phyloP scores from a whole-genome alignment of 2,113 vertebrate genomes.

The Grammomys surdaster region DNA sequence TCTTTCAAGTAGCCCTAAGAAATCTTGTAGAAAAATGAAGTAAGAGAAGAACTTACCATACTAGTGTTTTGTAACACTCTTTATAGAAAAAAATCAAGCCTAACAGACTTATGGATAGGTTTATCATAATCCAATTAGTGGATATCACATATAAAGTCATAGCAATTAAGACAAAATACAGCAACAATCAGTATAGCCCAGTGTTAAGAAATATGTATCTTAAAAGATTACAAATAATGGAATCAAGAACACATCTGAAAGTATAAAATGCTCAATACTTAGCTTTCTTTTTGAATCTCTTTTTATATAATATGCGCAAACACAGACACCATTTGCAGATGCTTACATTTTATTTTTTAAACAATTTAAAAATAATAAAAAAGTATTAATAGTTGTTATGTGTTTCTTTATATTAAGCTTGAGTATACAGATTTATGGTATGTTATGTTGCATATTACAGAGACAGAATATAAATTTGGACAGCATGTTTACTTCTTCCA shows the following conservation, averaged over 20 bases:
- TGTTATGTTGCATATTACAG: not conserved
- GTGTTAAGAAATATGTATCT: not conserved
- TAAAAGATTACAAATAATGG: not conserved
- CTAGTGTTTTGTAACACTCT: no score
- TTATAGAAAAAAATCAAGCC: not conserved
- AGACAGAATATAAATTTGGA: not conserved
- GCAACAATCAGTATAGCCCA: not conserved
- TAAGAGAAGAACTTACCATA: no score
- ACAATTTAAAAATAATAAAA: not conserved
- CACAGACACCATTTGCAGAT: not conserved
- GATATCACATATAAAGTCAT: not conserved
- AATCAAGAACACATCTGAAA: not conserved
- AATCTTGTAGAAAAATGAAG: not conserved
- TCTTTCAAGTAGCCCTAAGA: not conserved
- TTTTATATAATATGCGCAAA: not conserved
- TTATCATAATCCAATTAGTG: not conserved
- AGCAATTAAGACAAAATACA: not conserved
- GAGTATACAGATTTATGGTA: not conserved
- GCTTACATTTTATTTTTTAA: not conserved
- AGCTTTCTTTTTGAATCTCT: not conserved
- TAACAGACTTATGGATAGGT: not conserved
- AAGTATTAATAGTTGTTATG: not conserved
- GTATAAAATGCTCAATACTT: not conserved
- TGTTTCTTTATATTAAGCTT: not conserved
- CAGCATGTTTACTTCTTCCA: not conserved